These are phyloP conservation scores for Diorhabda sublineata DNA, from an alignment of 1,140 invertebrate species.

Conservation along the genomic window DNA sequence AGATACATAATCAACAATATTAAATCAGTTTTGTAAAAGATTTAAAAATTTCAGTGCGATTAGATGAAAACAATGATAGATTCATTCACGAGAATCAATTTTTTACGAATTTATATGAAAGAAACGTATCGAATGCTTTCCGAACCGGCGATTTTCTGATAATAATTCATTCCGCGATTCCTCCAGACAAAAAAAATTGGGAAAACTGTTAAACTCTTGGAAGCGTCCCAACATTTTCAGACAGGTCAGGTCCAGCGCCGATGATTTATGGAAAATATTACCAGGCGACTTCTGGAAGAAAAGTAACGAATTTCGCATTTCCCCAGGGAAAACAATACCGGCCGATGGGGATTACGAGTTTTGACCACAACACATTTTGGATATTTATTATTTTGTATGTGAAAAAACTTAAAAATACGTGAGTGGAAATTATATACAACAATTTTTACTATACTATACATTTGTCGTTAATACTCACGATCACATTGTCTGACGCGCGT, in stretches of 20 bases:
- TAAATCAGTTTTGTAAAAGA: too few species aligned
- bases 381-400: constrained; percentile 25
- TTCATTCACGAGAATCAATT: constrained; percentile 22
- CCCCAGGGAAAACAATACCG: constrained; percentile 22
- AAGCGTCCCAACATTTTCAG: constrained; percentile 32
- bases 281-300: constrained; percentile 27
- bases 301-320: constrained; percentile 34
- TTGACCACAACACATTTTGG: constrained; percentile 31
- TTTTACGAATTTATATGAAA: constrained; percentile 27
- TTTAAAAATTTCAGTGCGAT: too few species aligned
- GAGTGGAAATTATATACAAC: too few species aligned
- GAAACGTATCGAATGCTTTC: constrained; percentile 12
- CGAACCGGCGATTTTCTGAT: constrained; percentile 26
- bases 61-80: neutral
- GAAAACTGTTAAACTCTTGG: constrained; percentile 27
- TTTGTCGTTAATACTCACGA: too few species aligned
- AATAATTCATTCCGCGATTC: constrained; percentile 40
- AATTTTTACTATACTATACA: too few species aligned
- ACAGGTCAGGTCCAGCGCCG: constrained; percentile 39
- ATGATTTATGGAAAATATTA: constrained; percentile 45
- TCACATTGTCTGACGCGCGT: too few species aligned
- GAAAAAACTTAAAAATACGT: too few species aligned
- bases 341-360: constrained; percentile 31
- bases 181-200: constrained; percentile 5
- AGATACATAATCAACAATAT: too few species aligned